Percentiles rank a stretch among this genome's conserved stretches.
Conservation (phyloP, 2,797 vertebrate genomes). For the Aratinga solstitialis region DNA sequence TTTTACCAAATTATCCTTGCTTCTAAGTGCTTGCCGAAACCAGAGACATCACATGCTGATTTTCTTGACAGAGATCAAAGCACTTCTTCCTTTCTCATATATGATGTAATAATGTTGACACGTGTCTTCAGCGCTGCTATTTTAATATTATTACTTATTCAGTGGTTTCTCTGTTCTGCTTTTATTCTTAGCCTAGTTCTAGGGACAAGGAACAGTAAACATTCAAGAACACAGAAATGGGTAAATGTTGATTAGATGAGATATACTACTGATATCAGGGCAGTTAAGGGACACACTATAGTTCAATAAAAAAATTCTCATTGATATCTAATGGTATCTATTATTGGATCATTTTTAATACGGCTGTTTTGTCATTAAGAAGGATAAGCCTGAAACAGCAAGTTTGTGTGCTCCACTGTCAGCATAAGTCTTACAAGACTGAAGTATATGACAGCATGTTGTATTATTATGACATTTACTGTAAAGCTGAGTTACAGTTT, state of each 20-base stretch:
- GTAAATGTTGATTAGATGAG: background rate
- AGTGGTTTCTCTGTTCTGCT: background rate
- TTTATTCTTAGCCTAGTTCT: background rate
- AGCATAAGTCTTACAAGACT: background rate
- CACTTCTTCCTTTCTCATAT: background rate
- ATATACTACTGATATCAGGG: background rate
- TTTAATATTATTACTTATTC: background rate
- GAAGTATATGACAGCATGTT: background rate
- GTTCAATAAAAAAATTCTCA: background rate
- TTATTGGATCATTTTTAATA: background rate
- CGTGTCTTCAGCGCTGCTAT: background rate
- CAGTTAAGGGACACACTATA: background rate
- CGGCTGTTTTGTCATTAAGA: background rate
- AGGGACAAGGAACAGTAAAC: background rate
- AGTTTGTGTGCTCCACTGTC: background rate
- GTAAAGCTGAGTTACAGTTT: background rate
- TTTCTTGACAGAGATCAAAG: slow-evolving; percentile 2
- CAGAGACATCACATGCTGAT: background rate
- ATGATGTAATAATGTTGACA: background rate
- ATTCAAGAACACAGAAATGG: background rate
- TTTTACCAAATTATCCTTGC: background rate
- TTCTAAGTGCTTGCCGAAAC: background rate
- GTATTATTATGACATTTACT: background rate
- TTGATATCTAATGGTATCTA: background rate
- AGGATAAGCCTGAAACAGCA: background rate